phyloP scores from a whole-genome alignment of 92 coral and sea anemone species.

The Parazoanthus darwini region DNA sequence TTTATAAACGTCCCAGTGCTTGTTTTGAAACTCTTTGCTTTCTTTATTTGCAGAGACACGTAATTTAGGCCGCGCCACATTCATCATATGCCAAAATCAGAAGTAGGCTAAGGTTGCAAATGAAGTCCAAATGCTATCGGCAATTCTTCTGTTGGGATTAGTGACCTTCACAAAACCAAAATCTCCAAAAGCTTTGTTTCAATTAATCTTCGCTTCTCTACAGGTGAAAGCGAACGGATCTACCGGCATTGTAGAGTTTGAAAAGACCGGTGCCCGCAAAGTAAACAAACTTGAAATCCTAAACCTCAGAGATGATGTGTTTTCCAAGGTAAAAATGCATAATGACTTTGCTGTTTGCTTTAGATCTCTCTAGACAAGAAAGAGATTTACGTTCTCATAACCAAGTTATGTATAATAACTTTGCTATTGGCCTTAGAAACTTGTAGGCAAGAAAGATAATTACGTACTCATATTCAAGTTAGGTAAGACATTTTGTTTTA shows the following conservation, averaged over 20 bases:
- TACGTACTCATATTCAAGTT: background rate
- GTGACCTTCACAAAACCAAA: too few species aligned
- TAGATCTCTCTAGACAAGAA: too few species aligned
- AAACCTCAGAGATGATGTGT: conserved; percentile 47
- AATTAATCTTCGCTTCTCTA: background rate
- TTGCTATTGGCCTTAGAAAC: background rate
- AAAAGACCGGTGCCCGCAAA: conserved; percentile 50
- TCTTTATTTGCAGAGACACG: too few species aligned
- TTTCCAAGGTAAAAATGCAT: conserved; percentile 15
- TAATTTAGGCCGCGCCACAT: too few species aligned
- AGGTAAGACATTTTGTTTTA: background rate
- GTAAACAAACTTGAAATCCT: conserved; percentile 49
- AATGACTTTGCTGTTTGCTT: background rate
- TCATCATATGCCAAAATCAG: too few species aligned
- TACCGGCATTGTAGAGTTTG: conserved; percentile 65
- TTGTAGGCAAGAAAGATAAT: background rate
- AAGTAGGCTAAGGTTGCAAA: too few species aligned
- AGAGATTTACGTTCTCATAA: background rate
- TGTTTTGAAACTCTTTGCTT: too few species aligned
- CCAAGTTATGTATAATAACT: background rate
- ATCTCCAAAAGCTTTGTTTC: too few species aligned
- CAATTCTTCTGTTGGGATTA: too few species aligned
- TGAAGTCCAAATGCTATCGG: too few species aligned
- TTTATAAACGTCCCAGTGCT: too few species aligned
- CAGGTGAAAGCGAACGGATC: conserved; percentile 56